phyloP scores from a whole-genome alignment of 2,888 invertebrate genomes.

The Ophion costatus region DNA sequence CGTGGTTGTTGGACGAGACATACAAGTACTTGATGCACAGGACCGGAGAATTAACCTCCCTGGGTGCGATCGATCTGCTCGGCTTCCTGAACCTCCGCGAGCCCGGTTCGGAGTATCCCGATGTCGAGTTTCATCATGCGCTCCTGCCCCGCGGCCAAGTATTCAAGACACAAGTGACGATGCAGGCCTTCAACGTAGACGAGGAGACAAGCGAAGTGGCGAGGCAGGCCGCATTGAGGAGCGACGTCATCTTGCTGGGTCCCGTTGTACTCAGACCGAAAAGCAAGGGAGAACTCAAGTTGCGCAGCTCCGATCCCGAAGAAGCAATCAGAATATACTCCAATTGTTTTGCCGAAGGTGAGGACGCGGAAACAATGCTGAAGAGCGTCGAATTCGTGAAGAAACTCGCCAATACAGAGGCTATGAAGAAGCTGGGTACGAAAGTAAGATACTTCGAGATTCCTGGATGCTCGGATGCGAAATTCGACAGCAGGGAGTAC shows the following conservation, averaged over 20 bases:
- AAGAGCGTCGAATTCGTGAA: constrained; percentile 77
- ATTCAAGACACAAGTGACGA: constrained; percentile 43
- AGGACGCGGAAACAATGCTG: constrained; percentile 81
- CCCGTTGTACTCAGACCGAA: constrained; percentile 83
- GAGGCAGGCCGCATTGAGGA: constrained; percentile 70
- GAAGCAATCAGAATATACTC: constrained; percentile 85
- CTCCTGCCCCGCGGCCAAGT: constrained; percentile 81
- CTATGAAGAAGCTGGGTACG: constrained; percentile 71
- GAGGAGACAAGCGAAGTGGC: constrained; percentile 72
- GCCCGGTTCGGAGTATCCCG: constrained; percentile 85
- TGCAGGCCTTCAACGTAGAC: constrained; percentile 57
- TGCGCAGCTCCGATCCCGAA: constrained; percentile 85
- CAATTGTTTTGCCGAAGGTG: constrained; percentile 84
- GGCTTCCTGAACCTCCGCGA: constrained; percentile 85
- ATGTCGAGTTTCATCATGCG: constrained; percentile 85
- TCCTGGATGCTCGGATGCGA: constrained; percentile 73
- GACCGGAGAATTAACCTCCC: constrained; percentile 83
- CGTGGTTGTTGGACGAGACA: constrained; percentile 68
- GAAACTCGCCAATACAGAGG: constrained; percentile 71
- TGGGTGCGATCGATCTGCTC: constrained; percentile 84
- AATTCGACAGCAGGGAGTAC: constrained; percentile 79
- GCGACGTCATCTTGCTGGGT: constrained; percentile 71
- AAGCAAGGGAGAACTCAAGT: constrained; percentile 82
- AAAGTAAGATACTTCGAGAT: constrained; percentile 70
- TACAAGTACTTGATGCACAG: constrained; percentile 83